A percentile compares a stretch with the other conserved stretches of the same genome.
These are phyloP conservation scores for Mola mola DNA, from an alignment of 2,113 vertebrate species.

Conservation along the genomic window DNA sequence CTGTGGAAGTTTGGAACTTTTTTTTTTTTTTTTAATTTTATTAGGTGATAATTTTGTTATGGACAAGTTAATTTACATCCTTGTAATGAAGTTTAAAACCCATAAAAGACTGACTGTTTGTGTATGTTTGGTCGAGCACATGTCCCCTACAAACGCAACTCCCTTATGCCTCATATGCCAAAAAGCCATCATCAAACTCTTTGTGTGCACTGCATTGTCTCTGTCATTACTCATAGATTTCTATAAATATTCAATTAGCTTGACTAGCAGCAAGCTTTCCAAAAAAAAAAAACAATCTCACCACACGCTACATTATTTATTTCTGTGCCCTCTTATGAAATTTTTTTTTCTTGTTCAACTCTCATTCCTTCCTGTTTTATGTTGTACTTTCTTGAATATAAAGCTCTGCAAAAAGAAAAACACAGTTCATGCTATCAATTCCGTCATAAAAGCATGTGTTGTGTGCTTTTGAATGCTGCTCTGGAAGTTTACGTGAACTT, in stretches of 20 bases:
- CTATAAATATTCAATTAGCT: constrained; percentile 79
- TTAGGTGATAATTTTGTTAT: constrained; percentile 48
- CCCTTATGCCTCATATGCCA: constrained; percentile 62
- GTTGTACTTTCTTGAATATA: constrained; percentile 40
- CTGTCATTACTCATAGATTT: constrained; percentile 75
- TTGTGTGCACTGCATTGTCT: constrained; percentile 60
- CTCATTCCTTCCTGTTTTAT: constrained; percentile 48
- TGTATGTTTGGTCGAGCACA: constrained; percentile 22
- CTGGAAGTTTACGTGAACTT: constrained; percentile 13
- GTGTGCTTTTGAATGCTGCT: constrained; percentile 22
- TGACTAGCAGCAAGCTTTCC: constrained; percentile 63
- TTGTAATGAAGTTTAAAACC: constrained; percentile 61
- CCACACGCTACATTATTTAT: constrained; percentile 73
- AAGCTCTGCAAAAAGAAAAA: constrained; percentile 32
- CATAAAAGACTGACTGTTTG: constrained; percentile 46
- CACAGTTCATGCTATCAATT: constrained; percentile 32
- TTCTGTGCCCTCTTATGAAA: constrained; percentile 61
- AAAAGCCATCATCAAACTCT: constrained; percentile 69
- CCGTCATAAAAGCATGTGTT: constrained; percentile 30
- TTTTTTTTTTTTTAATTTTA: constrained; percentile 13
- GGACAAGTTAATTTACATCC: constrained; percentile 60
- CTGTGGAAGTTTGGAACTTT: constrained; percentile 51
- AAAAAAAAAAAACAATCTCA: constrained; percentile 70
- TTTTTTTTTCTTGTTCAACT: constrained; percentile 64
- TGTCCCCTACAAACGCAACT: constrained; percentile 49